A percentile compares a stretch with the other conserved stretches of the same genome.
Evolutionary conservation across 2,888 invertebrate genomes (phyloP).

Genomic region (Leucania comma): DNA sequence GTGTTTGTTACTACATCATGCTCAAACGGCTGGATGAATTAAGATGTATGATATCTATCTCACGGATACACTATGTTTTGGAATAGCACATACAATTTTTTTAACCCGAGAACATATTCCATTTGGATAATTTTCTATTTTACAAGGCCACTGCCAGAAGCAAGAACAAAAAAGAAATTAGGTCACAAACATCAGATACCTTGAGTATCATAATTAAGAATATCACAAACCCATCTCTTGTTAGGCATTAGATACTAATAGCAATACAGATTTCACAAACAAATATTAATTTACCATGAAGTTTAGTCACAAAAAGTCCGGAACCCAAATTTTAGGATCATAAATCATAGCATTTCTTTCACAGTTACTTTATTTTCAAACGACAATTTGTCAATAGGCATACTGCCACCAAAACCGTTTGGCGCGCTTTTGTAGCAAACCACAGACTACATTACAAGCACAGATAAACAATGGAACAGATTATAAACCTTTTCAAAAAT

Average conservation of each 20-base stretch:
- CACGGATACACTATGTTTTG: too few relatives aligned
- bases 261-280: conserved; percentile 1
- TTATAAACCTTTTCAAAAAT: conserved; percentile 79
- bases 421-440: conserved; percentile 68
- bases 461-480: conserved; percentile 76
- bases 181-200: neutral
- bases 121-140: too few relatives aligned
- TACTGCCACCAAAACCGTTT: conserved; percentile 65
- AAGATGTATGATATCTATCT: too few relatives aligned
- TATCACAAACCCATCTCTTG: neutral
- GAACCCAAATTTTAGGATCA: conserved; percentile 62
- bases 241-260: neutral
- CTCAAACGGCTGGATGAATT: too few relatives aligned
- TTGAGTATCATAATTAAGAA: neutral
- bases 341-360: conserved; percentile 78
- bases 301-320: conserved; percentile 48
- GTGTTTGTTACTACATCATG: too few relatives aligned
- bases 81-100: too few relatives aligned
- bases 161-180: too few relatives aligned
- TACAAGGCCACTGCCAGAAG: too few relatives aligned
- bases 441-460: conserved; percentile 69
- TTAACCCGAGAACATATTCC: too few relatives aligned
- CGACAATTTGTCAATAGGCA: conserved; percentile 77
- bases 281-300: conserved; percentile 37
- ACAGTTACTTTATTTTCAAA: conserved; percentile 68